Base-by-base conservation (phyloP, 2,797 vertebrate genomes). In the Allobates femoralis region DNA sequence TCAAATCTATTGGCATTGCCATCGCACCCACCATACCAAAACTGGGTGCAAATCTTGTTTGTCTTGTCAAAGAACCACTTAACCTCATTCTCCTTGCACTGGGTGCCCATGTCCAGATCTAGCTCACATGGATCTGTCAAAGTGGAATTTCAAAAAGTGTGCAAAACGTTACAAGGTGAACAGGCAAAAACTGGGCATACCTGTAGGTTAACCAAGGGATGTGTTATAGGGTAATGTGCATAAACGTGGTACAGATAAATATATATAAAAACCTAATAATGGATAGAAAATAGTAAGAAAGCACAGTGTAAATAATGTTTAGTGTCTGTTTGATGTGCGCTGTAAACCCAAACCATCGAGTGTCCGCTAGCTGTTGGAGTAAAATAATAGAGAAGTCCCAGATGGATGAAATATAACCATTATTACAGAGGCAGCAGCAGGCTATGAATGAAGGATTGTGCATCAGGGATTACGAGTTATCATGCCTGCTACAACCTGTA, bases 61-160 rank as follows among this genome's bases (percentile, higher is more conserved):
- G 94, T 94, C 95, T 90, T 94, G 94, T 96, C 95, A 97, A 95
- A 97, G 95, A 95, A 96, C 95, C 95, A 96, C 91, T 95, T 96
- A 96, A 93, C 93, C 93, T 96, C 92, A 96, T 94, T 95, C 90
- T 96, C 96, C 96, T 96, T 95, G 94, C 96, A 96, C 79, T 93
- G 94, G 85, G 92, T 92, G 95, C 96, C 96, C 90, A 92, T 91
- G 90, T 96, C 95, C 96, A 93, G 95, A 92, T 96, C 95, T 96
- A 95, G 94, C 87, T 95, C 94, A 93, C 96, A 97, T 92, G 95
- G 93, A 92, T 95, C 96, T 94, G 95, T 93, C 89, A 92, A 91
- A 92, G 91, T 90, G 92, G 91, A 90, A 88, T 91, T 90, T 89
- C 90, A 91, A 91, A 92, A 92, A 93, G 91, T 89, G 93, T 88